A percentile compares a stretch with the other conserved stretches of the same genome.
Evolutionary conservation across 2,888 invertebrate species (phyloP).

Genomic region (Cecidostiba fungosa): DNA sequence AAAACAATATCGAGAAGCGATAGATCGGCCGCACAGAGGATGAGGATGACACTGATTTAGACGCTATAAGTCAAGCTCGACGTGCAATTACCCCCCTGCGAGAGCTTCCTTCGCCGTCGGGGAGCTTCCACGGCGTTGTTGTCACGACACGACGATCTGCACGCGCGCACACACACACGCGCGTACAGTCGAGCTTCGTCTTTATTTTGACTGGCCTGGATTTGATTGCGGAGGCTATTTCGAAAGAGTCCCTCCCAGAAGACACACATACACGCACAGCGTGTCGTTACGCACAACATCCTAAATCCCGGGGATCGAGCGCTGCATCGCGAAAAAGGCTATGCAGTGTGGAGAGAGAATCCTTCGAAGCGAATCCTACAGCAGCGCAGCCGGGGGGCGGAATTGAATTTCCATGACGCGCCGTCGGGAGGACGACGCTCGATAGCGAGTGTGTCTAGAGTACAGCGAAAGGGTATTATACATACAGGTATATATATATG

Average conservation of each 20-base stretch:
- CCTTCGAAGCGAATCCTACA: constrained; percentile 7
- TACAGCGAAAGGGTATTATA: background rate
- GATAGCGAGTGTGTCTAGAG: too few species aligned
- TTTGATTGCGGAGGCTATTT: background rate
- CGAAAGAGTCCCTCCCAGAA: background rate
- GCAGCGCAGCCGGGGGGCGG: background rate
- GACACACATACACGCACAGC: background rate
- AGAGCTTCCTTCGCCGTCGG: background rate
- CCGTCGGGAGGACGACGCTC: background rate
- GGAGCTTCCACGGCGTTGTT: too few species aligned
- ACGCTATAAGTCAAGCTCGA: constrained; percentile 78
- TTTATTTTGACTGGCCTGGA: background rate
- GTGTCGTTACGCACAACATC: background rate
- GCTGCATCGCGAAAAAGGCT: constrained; percentile 6
- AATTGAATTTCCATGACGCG: constrained; percentile 39
- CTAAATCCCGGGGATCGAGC: constrained; percentile 7
- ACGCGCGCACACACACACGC: background rate
- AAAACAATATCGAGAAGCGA: constrained; percentile 44
- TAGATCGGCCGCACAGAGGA: constrained; percentile 41
- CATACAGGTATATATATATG: too few species aligned
- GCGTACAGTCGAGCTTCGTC: background rate
- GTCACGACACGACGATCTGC: too few species aligned
- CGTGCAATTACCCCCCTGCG: constrained; percentile 74
- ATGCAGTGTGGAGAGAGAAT: constrained; percentile 4
- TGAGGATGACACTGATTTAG: constrained; percentile 77